A percentile compares a stretch with the other conserved stretches of the same genome.
Conservation (phyloP, 2,797 vertebrate genomes). For the Rhinichthys osculus region DNA sequence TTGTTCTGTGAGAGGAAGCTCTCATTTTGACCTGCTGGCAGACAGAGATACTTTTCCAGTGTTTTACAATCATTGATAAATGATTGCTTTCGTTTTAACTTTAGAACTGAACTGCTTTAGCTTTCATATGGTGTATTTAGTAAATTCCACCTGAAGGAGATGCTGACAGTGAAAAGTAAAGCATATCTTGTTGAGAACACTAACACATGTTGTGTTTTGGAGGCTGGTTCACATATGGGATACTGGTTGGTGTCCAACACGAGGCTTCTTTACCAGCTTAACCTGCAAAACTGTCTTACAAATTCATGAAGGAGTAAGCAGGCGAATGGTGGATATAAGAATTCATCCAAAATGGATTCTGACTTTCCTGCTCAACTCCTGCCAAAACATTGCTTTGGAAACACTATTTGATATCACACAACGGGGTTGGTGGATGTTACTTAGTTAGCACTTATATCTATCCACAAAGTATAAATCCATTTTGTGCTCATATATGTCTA, state of each 20-base stretch:
- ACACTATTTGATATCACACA: background rate
- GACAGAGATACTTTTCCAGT: background rate
- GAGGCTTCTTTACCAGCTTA: background rate
- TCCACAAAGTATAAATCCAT: background rate
- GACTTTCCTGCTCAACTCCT: background rate
- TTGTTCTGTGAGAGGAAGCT: constrained; percentile 22
- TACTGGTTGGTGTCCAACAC: too few species aligned
- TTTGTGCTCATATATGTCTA: background rate
- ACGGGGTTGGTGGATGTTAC: background rate
- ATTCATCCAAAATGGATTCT: background rate
- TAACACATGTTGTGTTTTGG: background rate
- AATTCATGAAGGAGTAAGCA: background rate
- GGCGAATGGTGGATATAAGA: too few species aligned
- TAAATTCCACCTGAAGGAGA: background rate
- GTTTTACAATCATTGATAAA: background rate
- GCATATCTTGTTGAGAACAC: background rate
- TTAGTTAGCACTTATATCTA: background rate
- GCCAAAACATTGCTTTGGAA: background rate
- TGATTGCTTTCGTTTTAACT: background rate
- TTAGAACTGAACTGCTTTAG: background rate
- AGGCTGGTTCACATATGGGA: background rate
- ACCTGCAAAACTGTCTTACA: background rate
- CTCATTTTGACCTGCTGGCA: background rate
- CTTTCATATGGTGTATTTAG: background rate
- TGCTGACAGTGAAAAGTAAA: constrained; percentile 6